Base-by-base conservation (phyloP, 2,888 invertebrate genomes). In the Odontomyia ornata region DNA sequence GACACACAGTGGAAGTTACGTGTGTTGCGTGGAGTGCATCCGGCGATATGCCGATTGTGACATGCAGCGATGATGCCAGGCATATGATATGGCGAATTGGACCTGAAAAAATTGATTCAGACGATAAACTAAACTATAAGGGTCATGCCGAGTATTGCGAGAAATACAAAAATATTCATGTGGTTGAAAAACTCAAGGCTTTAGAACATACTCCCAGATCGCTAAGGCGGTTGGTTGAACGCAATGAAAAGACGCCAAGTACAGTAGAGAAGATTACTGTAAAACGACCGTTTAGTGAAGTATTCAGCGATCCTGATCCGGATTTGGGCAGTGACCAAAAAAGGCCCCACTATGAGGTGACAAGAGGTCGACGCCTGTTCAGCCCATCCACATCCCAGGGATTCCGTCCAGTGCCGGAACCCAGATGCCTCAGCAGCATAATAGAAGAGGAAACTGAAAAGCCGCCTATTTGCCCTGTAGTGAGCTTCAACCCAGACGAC, bases 1-100 rank as follows among this genome's bases (percentile, higher is more conserved):
- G 95, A 0, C 96, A 97, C 83, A 88, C 90, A 60, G 93, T 93
- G 9, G 97, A 97, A 88, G 96, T 97, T 0, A 95, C 95, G 0
- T 93, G 94, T 83, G 94, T 95, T 0, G 93, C 93, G 0, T 96
- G 96, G 96, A 91, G 92, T 80, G 80, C 83, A 2, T 84, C 85
- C 11, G 28, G 64, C 36, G 90, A 91, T 83, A 85, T 88, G 21
- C 90, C 90, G 84, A 86, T 95, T 64, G 92, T 94, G 15, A 95
- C 95, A 0, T 94, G 95, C 85, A 93, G 94, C 69, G 96, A 96
- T 84, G 96, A 96, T 87, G 92, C 93, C 13, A 87, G 91, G 0
- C 93, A 93, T 84, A 91, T 91, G 85, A 88, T 95, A 73, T 95
- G 95, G 95, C 88, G 91, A 65, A 86, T 93, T 52, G 91, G 91